A percentile compares a stretch with the other conserved stretches of the same genome.
These are phyloP conservation scores for Platysteira castanea DNA, from an alignment of 2,113 vertebrate species.

Conservation along the genomic window DNA sequence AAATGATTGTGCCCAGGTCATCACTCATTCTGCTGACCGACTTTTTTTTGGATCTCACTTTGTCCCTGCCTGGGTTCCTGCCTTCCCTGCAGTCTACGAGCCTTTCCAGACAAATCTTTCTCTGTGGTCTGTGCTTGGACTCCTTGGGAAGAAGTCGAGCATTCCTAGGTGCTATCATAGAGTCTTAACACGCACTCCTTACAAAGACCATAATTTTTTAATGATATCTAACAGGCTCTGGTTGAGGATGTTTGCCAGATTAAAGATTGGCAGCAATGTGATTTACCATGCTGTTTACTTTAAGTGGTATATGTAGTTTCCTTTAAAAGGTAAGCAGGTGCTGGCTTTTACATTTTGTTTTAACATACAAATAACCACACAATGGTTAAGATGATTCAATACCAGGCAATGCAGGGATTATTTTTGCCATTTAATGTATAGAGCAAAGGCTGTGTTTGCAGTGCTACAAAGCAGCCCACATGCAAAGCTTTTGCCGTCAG, in stretches of 20 bases:
- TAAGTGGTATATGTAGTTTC: neutral
- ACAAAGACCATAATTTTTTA: neutral
- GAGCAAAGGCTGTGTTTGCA: neutral
- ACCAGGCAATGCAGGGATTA: neutral
- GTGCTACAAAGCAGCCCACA: neutral
- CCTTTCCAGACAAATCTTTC: neutral
- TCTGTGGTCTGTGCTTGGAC: neutral
- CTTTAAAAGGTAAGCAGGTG: neutral
- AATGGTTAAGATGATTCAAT: neutral
- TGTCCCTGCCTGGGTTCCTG: neutral
- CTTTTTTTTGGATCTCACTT: neutral
- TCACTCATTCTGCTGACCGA: neutral
- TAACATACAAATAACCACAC: neutral
- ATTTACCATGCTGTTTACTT: neutral
- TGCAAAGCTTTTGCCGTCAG: neutral
- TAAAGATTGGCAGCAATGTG: neutral
- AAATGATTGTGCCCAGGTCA: accelerated
- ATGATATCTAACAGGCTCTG: neutral
- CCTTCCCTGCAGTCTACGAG: neutral
- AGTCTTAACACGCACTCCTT: neutral
- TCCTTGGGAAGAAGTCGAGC: neutral
- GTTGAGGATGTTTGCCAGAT: neutral
- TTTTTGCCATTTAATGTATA: neutral
- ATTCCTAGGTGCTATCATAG: neutral
- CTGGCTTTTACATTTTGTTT: neutral